These are phyloP conservation scores for Eupeodes luniger DNA, from an alignment of 2,888 invertebrate genomes.

Conservation along the genomic window DNA sequence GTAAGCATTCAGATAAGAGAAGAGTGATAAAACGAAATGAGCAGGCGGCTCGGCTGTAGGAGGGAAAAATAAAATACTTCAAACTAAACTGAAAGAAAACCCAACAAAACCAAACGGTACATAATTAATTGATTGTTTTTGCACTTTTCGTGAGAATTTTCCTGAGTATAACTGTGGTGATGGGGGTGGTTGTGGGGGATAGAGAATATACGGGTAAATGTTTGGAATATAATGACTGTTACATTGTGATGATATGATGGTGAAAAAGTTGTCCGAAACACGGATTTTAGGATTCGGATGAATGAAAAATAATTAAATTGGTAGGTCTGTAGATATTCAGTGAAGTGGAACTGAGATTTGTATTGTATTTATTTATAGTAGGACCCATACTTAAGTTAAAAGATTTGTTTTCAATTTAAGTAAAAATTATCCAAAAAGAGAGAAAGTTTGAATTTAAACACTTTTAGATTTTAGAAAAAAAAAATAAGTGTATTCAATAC, in stretches of 20 bases:
- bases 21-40: constrained; percentile 30
- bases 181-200: no score
- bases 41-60: constrained; percentile 43
- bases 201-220: constrained; percentile 4
- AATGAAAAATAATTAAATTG: constrained; percentile 13
- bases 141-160: constrained; percentile 55
- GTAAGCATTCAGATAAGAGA: constrained; percentile 56
- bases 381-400: no score
- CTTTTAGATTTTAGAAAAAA: no score
- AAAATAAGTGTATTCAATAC: no score
- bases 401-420: no score
- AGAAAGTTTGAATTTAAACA: no score
- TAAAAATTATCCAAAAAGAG: no score
- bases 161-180: constrained; percentile 7
- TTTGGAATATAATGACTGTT: constrained; percentile 31
- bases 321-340: background rate
- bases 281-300: background rate
- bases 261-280: constrained; percentile 17
- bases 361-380: background rate
- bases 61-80: background rate
- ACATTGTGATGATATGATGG: constrained; percentile 6
- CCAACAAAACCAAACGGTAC: constrained; percentile 51
- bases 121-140: constrained; percentile 74
- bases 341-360: constrained; percentile 9
- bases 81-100: constrained; percentile 19